Conservation (phyloP, 2,888 invertebrate species). For the Rotaria socialis region DNA sequence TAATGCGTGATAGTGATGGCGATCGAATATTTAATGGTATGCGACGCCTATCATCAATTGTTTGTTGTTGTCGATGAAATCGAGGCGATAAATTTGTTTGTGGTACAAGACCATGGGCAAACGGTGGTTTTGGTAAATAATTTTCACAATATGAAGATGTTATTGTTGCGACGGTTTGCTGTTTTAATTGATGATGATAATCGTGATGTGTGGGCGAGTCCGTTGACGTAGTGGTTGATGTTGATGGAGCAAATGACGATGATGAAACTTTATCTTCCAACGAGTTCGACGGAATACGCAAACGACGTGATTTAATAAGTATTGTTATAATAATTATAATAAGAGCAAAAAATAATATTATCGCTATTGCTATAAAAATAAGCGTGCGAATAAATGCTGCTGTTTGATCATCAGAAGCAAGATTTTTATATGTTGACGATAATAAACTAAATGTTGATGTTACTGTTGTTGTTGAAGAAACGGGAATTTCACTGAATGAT, state of each 20-base stretch:
- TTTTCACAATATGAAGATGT: neutral
- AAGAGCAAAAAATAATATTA: constrained; percentile 16
- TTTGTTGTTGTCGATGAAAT: neutral
- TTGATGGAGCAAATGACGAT: neutral
- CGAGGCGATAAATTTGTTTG: neutral
- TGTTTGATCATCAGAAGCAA: neutral
- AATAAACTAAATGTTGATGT: neutral
- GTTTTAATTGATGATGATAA: constrained; percentile 8
- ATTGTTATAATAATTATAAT: neutral
- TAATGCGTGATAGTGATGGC: constrained; percentile 16
- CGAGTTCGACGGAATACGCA: neutral
- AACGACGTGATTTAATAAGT: neutral
- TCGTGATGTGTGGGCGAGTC: neutral
- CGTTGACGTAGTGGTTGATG: neutral
- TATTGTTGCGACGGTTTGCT: neutral
- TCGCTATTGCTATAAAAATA: neutral
- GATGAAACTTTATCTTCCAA: constrained; percentile 5
- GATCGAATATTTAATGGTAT: neutral
- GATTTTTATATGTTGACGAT: neutral
- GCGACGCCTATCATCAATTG: neutral
- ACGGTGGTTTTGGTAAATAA: neutral
- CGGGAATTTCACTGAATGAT: neutral
- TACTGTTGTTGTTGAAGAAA: neutral
- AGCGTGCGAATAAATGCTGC: neutral
- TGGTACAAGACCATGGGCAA: neutral